Conservation (phyloP, 2,888 invertebrate genomes). For the Hydrotaea diabolus region DNA sequence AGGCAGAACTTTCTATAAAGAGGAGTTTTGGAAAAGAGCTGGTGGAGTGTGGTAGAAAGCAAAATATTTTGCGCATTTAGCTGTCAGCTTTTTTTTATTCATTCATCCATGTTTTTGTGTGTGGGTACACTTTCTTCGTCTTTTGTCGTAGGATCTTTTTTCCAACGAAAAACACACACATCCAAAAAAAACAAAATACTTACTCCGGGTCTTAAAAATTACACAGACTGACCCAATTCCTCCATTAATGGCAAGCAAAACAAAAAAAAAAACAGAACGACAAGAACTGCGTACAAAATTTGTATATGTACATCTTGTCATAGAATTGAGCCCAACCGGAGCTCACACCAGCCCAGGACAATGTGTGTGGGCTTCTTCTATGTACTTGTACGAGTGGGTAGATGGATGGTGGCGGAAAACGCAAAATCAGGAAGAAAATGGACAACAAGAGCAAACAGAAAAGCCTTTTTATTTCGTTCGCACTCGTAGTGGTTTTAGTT, state of each 20-base stretch:
- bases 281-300: conserved; percentile 15
- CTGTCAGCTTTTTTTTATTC: conserved; percentile 60
- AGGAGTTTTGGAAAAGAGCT: not conserved
- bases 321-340: not conserved
- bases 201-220: conserved; percentile 18
- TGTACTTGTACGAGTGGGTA: not conserved
- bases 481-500: not conserved
- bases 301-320: conserved; percentile 24
- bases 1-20: not conserved
- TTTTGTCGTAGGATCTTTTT: not conserved
- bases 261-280: not conserved
- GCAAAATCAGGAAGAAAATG: not conserved
- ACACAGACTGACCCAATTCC: conserved; percentile 31
- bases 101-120: conserved; percentile 41
- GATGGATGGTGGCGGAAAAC: not conserved
- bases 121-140: too few species aligned
- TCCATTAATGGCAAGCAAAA: not conserved
- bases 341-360: not conserved
- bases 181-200: not conserved
- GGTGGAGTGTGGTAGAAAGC: not conserved
- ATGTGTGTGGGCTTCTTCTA: not conserved
- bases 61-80: conserved; percentile 65
- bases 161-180: not conserved
- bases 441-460: not conserved
- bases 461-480: not conserved